Evolutionary conservation across 2,113 vertebrate species (phyloP), one percentile per base, ranked within the genome.

Genomic region (Trematomus loennbergii): DNA sequence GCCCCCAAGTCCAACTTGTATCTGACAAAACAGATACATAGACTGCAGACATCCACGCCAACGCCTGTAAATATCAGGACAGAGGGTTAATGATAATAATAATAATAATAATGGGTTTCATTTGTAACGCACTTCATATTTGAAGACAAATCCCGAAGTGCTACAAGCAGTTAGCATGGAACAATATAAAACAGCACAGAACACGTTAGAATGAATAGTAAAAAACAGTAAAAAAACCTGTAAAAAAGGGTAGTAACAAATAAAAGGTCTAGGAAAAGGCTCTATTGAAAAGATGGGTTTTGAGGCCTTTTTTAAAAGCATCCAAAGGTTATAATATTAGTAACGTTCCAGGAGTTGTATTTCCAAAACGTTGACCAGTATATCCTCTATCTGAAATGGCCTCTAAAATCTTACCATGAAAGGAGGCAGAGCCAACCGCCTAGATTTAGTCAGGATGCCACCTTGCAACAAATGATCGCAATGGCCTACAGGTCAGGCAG

Each of bases 1-100:
- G 64, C 68, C 18, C 15, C 60, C 52, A 78, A 71, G 76, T 86
- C 64, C 81, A 40, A 43, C 22, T 85, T 85, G 78, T 68, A 62
- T 52, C 63, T 16, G 13, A 60, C 70, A 58, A 72, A 72, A 22
- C 62, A 66, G 70, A 50, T 25, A 60, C 78, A 79, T 22, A 62
- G 45, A 18, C 62, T 58, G 20, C 22, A 25, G n/a, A 11, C 17
- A 54, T 54, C 29, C 40, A 29, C 29, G 29, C 29, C 22, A 68
- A 67, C 57, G 62, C 50, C 52, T 58, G 52, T 15, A 58, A 57
- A 80, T 82, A 60, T 76, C 58, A 66, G 36, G 64, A 17, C 64
- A 60, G 73, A 67, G 12, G n/a, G 57, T 62, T 25, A 29, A 22
- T 60, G 3, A 29, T 29, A 29, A 29, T 29, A 29, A 29, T 29